Evolutionary conservation across 2,888 invertebrate species (phyloP), one percentile per base, ranked within the genome.

Genomic region (Ectemnius cavifrons): DNA sequence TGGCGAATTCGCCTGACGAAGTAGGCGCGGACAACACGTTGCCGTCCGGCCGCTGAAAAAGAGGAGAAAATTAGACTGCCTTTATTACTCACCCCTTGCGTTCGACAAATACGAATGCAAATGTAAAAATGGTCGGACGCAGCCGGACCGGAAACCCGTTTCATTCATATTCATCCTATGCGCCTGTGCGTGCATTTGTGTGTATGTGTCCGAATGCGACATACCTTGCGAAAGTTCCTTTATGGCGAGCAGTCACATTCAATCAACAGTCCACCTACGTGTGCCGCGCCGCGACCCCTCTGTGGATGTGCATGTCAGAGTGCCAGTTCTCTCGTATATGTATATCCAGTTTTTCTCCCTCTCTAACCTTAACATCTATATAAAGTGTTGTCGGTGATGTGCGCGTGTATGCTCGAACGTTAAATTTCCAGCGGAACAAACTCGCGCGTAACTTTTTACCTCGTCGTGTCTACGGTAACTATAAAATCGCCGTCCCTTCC

Each of bases 111-210:
- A 80, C 79, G 75, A 70, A 80, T 81, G 81, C 82, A 78, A 84
- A 83, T 84, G 79, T 80, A 78, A 80, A 85, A 83, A 81, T 81
- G 82, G 68, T 69, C 71, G 77, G 64, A 74, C 79, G 83, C 84
- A 81, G 77, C 75, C 81, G 78, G 84, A 85, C 84, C 78, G 83
- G 81, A 85, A 85, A 85, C 77, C 78, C 72, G 84, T 82, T 85
- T 85, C 84, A 85, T 85, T 85, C 84, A 85, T 85, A 85, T 84
- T 85, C 85, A 85, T 85, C 76, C 80, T 67, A 71, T 62, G 64
- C 58, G 71, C 58, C 56, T 69, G 66, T 52, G 70, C 67, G 66
- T 47, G 70, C 63, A 77, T 80, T 75, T 73, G 68, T 83, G 80
- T 71, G 82, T 52, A 14, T 14, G 52, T 52, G 52, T 52, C 8